Percentiles rank a stretch among this genome's conserved stretches.
These are phyloP conservation scores for Nothocercus nigrocapillus DNA, from an alignment of 2,113 vertebrate genomes.

Conservation along the genomic window DNA sequence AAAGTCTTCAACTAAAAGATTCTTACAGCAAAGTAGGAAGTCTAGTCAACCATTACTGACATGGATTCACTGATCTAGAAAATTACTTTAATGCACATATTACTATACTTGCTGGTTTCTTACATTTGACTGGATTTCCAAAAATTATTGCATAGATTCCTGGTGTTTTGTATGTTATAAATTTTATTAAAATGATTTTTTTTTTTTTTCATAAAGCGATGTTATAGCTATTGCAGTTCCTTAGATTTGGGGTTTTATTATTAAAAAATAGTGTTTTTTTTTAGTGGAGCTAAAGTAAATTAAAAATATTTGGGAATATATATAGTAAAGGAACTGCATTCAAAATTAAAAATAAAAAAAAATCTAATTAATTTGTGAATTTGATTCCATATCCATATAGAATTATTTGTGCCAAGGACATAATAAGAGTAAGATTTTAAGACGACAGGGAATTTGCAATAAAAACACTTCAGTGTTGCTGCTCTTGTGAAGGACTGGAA, in stretches of 20 bases:
- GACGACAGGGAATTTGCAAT: neutral
- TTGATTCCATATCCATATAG: neutral
- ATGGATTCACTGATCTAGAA: slow-evolving; percentile 77
- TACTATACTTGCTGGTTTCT: slow-evolving; percentile 73
- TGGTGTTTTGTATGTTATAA: neutral
- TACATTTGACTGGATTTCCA: slow-evolving; percentile 57
- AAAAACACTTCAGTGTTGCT: neutral
- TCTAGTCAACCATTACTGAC: slow-evolving; percentile 56
- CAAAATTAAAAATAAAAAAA: neutral
- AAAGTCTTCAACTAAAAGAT: slow-evolving; percentile 63
- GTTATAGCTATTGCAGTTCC: neutral
- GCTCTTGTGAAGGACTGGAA: neutral
- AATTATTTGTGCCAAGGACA: neutral
- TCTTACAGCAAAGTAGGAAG: slow-evolving; percentile 59
- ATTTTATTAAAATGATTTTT: neutral
- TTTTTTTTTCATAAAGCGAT: neutral
- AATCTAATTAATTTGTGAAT: neutral
- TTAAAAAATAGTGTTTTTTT: neutral
- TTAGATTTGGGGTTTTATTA: neutral
- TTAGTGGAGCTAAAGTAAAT: neutral
- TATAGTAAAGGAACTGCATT: neutral
- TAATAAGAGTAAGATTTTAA: neutral
- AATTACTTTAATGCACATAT: slow-evolving; percentile 80
- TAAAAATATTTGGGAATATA: neutral
- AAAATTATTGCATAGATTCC: slow-evolving; percentile 2